Percentiles rank a stretch among this genome's conserved stretches.
Evolutionary conservation across 1,140 invertebrate genomes (phyloP).

Genomic region (Schlechtendalia chinensis): DNA sequence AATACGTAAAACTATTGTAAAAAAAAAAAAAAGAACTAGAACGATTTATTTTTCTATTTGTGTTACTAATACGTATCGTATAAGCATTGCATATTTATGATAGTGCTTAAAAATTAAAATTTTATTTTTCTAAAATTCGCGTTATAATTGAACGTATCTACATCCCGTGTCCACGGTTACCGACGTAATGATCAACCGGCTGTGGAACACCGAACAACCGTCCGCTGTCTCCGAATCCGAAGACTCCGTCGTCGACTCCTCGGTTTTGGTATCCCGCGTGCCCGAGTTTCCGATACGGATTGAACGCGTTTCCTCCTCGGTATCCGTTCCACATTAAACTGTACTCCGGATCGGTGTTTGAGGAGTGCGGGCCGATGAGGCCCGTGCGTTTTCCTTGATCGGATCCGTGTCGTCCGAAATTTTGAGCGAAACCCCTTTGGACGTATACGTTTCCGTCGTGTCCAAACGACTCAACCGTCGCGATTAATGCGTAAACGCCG

Average conservation of each 20-base stretch:
- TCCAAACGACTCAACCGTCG: background rate
- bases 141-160: background rate
- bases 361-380: background rate
- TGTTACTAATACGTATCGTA: background rate
- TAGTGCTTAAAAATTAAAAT: background rate
- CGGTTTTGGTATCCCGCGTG: background rate
- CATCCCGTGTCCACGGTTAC: background rate
- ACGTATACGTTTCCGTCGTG: background rate
- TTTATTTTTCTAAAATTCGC: background rate
- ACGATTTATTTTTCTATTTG: background rate
- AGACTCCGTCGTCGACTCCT: background rate
- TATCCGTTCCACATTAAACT: background rate
- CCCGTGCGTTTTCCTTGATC: conserved; percentile 5
- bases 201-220: background rate
- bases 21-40: background rate
- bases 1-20: too few species aligned
- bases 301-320: conserved; percentile 7
- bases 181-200: background rate
- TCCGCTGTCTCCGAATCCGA: background rate
- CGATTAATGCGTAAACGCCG: background rate
- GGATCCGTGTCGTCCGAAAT: background rate
- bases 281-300: conserved; percentile 1
- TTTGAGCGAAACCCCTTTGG: background rate
- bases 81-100: background rate
- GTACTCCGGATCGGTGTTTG: background rate